These are phyloP conservation scores for Abscondita cerata DNA, from an alignment of 2,888 invertebrate genomes.

Conservation along the genomic window DNA sequence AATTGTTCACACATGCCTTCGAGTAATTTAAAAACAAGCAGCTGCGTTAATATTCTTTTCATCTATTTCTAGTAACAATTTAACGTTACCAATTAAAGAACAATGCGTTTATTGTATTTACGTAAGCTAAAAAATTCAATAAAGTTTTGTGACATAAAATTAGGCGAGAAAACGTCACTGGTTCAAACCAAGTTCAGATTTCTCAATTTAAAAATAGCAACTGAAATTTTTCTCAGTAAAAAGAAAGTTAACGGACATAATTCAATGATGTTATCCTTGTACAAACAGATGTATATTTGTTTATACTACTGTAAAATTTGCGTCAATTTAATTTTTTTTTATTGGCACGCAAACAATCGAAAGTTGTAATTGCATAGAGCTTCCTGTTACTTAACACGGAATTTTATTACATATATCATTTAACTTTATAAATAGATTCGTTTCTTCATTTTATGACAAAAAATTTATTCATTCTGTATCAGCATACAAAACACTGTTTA, in stretches of 20 bases:
- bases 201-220: too few relatives aligned
- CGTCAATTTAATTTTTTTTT: too few relatives aligned
- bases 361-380: too few relatives aligned
- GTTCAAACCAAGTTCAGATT: too few relatives aligned
- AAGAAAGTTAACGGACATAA: too few relatives aligned
- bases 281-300: too few relatives aligned
- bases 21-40: constrained; percentile 2
- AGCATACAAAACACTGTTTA: not conserved
- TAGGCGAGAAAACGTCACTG: too few relatives aligned
- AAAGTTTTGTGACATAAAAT: constrained; percentile 5
- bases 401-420: constrained; percentile 1
- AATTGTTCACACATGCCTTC: not conserved
- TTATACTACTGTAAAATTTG: too few relatives aligned
- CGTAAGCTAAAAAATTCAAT: constrained; percentile 3
- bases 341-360: too few relatives aligned
- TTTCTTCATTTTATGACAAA: constrained; percentile 10
- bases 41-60: constrained; percentile 8
- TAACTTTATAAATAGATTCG: constrained; percentile 5
- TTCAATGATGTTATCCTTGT: too few relatives aligned
- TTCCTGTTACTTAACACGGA: not conserved
- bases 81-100: constrained; percentile 11
- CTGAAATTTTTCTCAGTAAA: too few relatives aligned
- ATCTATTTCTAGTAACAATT: constrained; percentile 9
- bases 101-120: constrained; percentile 1
- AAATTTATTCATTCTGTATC: constrained; percentile 1